Evolutionary conservation across 2,797 vertebrate genomes (phyloP), one percentile per base, ranked within the genome.

Genomic region (Menidia menidia): DNA sequence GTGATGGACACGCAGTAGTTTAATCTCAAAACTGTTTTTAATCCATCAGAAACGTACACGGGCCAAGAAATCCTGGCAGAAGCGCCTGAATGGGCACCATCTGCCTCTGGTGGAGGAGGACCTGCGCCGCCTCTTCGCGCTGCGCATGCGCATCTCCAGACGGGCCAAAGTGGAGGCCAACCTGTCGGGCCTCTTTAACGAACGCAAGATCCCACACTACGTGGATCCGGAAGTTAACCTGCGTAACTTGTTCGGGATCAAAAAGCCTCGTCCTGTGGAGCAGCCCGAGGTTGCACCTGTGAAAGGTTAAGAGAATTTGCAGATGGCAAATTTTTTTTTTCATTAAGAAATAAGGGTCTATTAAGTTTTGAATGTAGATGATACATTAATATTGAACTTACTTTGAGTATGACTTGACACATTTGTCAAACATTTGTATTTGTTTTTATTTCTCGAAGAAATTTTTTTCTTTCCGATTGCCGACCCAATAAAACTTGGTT

Each of bases 211-310:
- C 74, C 92, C 89, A 0, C 94, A 91, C 43, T 88, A 88, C 1
- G 86, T 95, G 0, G 94, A 95, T 68, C 90, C 92, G 0, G 95
- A 96, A 52, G 93, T 93, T 42, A 94, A 95, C 83, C 91, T 96
- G 45, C 76, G 86, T 1, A 64, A 50, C 53, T 84, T 96, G 52
- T 96, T 96, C 47, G 75, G 79, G n/a, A 81, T 94, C 55, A 90
- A 88, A 42, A 76, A 2, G 2, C 52, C 47, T 0, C 56, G 7
- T 14, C 52, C 61, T 31, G 11, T 82, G n/a, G 78, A 66, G 13
- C 56, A 15, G 5, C 67, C 68, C 0, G 68, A 75, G 0, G 12
- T 72, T 1, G 50, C 19, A 2, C 75, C 77, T 1, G 39, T 83
- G 0, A 59, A 71, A 48, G 51, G 60, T 73, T 88, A 72, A 87